Conservation (phyloP, 2,888 invertebrate species). For the Ormyrus thymus region DNA sequence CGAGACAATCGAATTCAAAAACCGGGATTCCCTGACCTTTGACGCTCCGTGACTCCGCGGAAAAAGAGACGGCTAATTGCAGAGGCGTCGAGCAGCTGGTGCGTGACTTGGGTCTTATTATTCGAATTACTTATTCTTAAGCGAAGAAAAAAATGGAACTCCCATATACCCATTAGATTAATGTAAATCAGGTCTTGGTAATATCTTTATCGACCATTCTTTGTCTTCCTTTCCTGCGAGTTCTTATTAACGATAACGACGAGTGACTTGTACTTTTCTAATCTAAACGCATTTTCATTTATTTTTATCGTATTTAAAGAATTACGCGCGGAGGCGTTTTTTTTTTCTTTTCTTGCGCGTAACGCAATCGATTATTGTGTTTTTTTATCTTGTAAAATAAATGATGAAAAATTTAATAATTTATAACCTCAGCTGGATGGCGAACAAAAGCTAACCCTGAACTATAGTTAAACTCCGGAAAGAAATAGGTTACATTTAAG, state of each 20-base stretch:
- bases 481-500: conserved; percentile 44
- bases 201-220: neutral
- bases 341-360: neutral
- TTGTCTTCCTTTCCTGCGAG: neutral
- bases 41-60: conserved; percentile 15
- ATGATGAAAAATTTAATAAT: conserved; percentile 35
- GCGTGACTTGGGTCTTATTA: conserved; percentile 7
- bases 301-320: no score
- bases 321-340: no score
- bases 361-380: conserved; percentile 16
- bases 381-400: conserved; percentile 27
- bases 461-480: conserved; percentile 50
- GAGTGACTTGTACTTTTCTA: no score
- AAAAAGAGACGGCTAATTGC: neutral
- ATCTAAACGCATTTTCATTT: no score
- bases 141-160: neutral
- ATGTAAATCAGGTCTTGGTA: neutral
- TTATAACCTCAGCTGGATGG: conserved; percentile 20
- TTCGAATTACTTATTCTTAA: neutral
- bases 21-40: conserved; percentile 17
- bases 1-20: conserved; percentile 38
- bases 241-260: no score
- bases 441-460: conserved; percentile 40
- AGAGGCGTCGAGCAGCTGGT: neutral
- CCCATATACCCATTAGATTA: conserved; percentile 3